phyloP scores from a whole-genome alignment of 2,113 vertebrate species.

The Tangachromis dhanisi region DNA sequence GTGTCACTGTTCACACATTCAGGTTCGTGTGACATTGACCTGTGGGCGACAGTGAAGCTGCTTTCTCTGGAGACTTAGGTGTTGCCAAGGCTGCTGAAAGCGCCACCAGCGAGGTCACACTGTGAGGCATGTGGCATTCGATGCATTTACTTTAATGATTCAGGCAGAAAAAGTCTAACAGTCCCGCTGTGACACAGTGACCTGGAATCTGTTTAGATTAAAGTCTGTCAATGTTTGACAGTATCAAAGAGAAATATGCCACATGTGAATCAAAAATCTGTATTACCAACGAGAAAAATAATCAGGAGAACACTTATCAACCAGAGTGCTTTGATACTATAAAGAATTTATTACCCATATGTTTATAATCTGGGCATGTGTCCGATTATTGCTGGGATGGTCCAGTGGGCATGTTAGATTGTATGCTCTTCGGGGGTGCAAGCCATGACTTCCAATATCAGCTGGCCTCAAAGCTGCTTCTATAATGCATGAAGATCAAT shows the following conservation, averaged over 20 bases:
- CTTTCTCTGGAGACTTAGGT: slow-evolving; percentile 17
- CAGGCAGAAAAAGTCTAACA: background rate
- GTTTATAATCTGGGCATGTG: slow-evolving; percentile 27
- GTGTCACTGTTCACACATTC: slow-evolving; percentile 57
- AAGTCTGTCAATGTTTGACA: background rate
- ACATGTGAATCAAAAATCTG: background rate
- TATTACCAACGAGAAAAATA: background rate
- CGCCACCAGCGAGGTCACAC: background rate
- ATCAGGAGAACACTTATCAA: slow-evolving; percentile 28
- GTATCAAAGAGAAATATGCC: background rate
- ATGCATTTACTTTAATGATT: slow-evolving; percentile 8
- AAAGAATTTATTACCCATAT: slow-evolving; percentile 39
- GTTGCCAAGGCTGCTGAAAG: slow-evolving; percentile 28
- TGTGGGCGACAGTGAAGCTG: slow-evolving; percentile 2
- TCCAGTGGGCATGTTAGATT: slow-evolving; percentile 50
- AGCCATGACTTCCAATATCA: slow-evolving; percentile 48
- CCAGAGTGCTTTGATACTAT: background rate
- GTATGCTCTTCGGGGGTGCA: slow-evolving; percentile 1
- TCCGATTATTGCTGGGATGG: slow-evolving; percentile 47
- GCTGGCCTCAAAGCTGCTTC: slow-evolving; percentile 44
- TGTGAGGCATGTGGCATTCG: background rate
- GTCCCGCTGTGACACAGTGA: background rate
- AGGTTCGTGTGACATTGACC: slow-evolving; percentile 44
- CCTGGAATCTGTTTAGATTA: background rate
- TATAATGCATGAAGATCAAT: slow-evolving; percentile 71